Evolutionary conservation across 2,888 invertebrate species (phyloP), one percentile per base, ranked within the genome.

Genomic region (Orchestes rusci): DNA sequence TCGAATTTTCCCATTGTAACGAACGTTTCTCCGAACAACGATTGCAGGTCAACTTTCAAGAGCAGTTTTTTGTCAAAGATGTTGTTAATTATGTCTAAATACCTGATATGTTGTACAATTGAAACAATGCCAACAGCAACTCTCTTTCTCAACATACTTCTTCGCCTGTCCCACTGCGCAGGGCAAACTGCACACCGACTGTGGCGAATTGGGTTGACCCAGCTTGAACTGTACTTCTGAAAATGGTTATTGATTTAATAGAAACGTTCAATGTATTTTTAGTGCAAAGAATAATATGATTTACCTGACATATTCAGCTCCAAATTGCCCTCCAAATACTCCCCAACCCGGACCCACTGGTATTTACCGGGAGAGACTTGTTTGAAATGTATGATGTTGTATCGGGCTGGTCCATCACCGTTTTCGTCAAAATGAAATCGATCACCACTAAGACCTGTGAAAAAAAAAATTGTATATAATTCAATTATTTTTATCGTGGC

Each of bases 351-450:
- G 23, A 90, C 76, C 92, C 93, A 93, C 51, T 80, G 77, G 69
- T 84, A 91, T 51, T 76, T 75, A 1, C 84, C 86, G 0, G 73
- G 73, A 1, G 77, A 70, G 5, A 79, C 74, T 64, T 90, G 90
- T 65, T 92, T 90, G 74, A 94, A 96, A 69, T 95, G 94, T 48
- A 95, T 84, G 56, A 96, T 94, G 65, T 93, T 89, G 73, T 96
- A 96, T 30, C 94, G 76, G 0, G 94, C 91, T 0, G 94, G 94
- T 0, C 94, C 94, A 60, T 95, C 95, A 0, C 94, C 93, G 57
- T 89, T 86, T 46, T 71, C 74, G 66, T 93, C 89, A 67, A 96
- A 96, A 56, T 81, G 83, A 70, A 95, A 95, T 61, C 82, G 77
- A 66, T 93, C 91, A 1, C 88, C 88, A 55, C 87, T 89, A 18